Evolutionary conservation across 1,140 invertebrate species (phyloP).

Genomic region (Stratiolaelaps scimitus): DNA sequence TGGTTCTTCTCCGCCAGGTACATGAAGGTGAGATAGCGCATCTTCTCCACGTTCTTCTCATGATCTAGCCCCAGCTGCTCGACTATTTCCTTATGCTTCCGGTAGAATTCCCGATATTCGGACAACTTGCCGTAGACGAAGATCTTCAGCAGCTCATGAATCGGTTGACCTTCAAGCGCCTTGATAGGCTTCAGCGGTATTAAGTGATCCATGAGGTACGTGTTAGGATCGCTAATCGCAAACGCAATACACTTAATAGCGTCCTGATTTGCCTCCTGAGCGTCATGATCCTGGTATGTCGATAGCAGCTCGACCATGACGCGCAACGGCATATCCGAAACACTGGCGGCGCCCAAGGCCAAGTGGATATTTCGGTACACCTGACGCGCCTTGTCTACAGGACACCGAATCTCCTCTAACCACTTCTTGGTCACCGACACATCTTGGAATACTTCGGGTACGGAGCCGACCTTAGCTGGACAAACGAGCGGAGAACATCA

Average conservation of each 20-base stretch:
- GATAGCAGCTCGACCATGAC: constrained; percentile 91
- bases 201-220: constrained; percentile 84
- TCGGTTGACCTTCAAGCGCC: constrained; percentile 84
- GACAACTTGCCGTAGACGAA: constrained; percentile 87
- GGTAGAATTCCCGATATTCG: constrained; percentile 78
- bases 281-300: constrained; percentile 91
- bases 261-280: constrained; percentile 86
- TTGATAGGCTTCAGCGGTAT: constrained; percentile 82
- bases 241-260: constrained; percentile 87
- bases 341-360: constrained; percentile 44
- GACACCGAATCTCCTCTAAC: constrained; percentile 7
- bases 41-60: constrained; percentile 89
- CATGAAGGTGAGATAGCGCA: constrained; percentile 91
- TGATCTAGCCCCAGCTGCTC: constrained; percentile 74
- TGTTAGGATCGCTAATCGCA: constrained; percentile 82
- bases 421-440: constrained; percentile 25
- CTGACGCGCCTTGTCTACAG: background rate
- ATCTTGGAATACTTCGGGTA: constrained; percentile 21
- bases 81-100: constrained; percentile 84
- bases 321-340: constrained; percentile 65
- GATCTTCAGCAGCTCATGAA: constrained; percentile 86
- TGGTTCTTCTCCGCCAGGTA: constrained; percentile 80
- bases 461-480: background rate
- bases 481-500: background rate
- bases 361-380: constrained; percentile 17